Conservation (phyloP, 2,113 vertebrate genomes). For the Neomonachus schauinslandi region DNA sequence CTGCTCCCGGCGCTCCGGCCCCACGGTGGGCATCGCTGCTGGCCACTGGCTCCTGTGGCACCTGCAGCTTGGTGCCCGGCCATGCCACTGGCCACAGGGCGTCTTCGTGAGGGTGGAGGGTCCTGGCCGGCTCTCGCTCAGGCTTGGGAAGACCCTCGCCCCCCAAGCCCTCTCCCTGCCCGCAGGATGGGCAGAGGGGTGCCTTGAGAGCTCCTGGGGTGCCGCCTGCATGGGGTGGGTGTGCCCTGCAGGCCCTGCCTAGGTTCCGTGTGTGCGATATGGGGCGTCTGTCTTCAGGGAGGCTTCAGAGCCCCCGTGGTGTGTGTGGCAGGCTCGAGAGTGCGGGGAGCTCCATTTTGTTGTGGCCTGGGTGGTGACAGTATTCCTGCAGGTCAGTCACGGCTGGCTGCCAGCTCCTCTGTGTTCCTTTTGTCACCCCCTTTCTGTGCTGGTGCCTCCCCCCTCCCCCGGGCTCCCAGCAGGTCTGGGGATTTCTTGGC, state of each 20-base stretch:
- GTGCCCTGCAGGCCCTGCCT: accelerated
- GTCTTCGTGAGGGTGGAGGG: neutral
- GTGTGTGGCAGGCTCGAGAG: accelerated
- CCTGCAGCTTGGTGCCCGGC: neutral
- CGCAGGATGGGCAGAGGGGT: neutral
- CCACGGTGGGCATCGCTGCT: accelerated
- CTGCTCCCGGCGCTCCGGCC: accelerated
- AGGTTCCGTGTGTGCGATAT: accelerated
- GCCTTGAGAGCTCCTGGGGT: accelerated
- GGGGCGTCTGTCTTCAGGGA: neutral
- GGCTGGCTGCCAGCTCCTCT: neutral
- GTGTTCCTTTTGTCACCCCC: neutral
- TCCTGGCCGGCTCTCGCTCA: accelerated
- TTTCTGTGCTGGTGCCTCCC: no score
- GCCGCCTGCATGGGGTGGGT: accelerated
- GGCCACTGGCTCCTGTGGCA: neutral
- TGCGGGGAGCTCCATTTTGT: accelerated
- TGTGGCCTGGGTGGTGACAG: accelerated
- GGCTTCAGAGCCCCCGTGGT: neutral
- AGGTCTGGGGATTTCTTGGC: neutral
- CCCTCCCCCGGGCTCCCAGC: accelerated
- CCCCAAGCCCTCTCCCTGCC: no score
- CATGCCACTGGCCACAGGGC: accelerated
- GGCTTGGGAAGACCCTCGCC: neutral
- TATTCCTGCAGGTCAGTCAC: accelerated